phyloP scores from a whole-genome alignment of 2,113 vertebrate genomes.

The Bungarus multicinctus region DNA sequence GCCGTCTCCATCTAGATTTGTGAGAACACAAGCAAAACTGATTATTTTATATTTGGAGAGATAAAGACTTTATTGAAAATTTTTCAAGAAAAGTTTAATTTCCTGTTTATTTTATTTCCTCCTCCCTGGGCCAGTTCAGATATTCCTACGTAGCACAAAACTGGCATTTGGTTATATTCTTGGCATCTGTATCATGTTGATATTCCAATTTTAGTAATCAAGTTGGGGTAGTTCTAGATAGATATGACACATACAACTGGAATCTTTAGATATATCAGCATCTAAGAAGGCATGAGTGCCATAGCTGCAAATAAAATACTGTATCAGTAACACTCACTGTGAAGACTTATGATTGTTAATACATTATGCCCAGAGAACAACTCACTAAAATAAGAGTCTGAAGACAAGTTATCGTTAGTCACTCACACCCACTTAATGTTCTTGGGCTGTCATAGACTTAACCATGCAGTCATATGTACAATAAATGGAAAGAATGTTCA shows the following conservation, averaged over 20 bases:
- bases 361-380: background rate
- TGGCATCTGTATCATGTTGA: background rate
- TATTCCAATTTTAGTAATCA: constrained; percentile 29
- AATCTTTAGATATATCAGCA: rapidly evolving
- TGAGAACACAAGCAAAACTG: background rate
- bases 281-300: background rate
- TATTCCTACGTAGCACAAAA: background rate
- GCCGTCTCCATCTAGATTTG: background rate
- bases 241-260: constrained; percentile 42
- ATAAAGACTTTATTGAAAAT: background rate
- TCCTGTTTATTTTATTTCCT: background rate
- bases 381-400: constrained; percentile 35
- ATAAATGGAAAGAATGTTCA: constrained; percentile 57
- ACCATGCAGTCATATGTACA: constrained; percentile 36
- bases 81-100: background rate
- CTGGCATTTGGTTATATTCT: background rate
- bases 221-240: background rate
- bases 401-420: constrained; percentile 45
- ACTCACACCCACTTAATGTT: constrained; percentile 31
- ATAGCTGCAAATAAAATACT: background rate
- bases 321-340: constrained; percentile 49
- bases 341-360: constrained; percentile 14
- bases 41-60: background rate
- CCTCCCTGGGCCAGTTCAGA: background rate
- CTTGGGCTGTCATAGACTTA: constrained; percentile 3